phyloP scores from a whole-genome alignment of 2,797 vertebrate species.

The Pipistrellus pipistrellus region DNA sequence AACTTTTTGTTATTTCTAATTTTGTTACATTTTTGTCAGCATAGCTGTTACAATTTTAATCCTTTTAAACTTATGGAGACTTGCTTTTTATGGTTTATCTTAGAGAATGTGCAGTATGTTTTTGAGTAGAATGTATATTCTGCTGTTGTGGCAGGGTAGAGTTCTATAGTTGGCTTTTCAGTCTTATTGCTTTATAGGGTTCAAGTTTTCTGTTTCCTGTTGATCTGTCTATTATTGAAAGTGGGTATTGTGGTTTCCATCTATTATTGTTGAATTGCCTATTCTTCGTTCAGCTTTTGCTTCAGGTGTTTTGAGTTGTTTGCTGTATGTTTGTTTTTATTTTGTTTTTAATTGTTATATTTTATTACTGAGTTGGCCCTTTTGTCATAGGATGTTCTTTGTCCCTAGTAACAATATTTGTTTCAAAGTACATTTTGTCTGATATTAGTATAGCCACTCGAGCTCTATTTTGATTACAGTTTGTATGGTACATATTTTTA shows the following conservation, averaged over 20 bases:
- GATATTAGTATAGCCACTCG: background rate
- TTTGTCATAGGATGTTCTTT: background rate
- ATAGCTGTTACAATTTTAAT: conserved; percentile 3
- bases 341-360: background rate
- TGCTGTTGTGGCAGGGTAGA: background rate
- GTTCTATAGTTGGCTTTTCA: conserved; percentile 26
- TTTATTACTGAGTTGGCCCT: background rate
- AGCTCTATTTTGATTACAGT: conserved; percentile 42
- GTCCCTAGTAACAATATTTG: conserved; percentile 4
- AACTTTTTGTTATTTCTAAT: background rate
- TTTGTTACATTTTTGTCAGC: conserved; percentile 16
- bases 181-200: background rate
- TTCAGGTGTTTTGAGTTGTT: conserved; percentile 13
- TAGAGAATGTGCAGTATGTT: background rate
- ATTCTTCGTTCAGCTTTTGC: background rate
- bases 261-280: conserved; percentile 25
- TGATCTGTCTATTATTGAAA: background rate
- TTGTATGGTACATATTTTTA: conserved; percentile 6
- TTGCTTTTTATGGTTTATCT: background rate
- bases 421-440: background rate
- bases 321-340: background rate
- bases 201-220: background rate
- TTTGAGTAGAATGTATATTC: background rate
- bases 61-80: background rate
- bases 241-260: background rate